These are phyloP conservation scores for Fopius arisanus DNA, from an alignment of 1,140 invertebrate genomes.

Conservation along the genomic window DNA sequence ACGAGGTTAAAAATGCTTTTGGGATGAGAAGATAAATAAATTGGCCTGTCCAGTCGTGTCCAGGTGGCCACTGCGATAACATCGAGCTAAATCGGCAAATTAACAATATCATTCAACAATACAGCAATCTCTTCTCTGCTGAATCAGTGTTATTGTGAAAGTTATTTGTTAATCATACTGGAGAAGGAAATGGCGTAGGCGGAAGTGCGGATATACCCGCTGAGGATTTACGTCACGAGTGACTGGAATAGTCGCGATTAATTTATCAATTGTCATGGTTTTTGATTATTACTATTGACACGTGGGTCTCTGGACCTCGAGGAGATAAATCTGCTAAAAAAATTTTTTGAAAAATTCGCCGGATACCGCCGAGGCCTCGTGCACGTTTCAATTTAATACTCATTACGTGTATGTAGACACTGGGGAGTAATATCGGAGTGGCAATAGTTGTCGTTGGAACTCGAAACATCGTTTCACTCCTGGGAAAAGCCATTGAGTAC, in stretches of 20 bases:
- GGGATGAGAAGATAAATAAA: background rate
- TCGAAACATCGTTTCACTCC: background rate
- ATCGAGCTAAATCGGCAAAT: background rate
- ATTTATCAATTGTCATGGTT: too few relatives aligned
- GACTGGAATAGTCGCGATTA: background rate
- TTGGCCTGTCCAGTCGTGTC: background rate
- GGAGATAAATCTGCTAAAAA: too few relatives aligned
- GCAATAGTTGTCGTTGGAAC: background rate
- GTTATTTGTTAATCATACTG: background rate
- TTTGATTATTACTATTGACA: too few relatives aligned
- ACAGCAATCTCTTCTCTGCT: background rate
- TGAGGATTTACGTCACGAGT: background rate
- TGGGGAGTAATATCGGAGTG: background rate
- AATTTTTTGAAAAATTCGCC: too few relatives aligned
- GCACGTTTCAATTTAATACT: slow-evolving; percentile 29
- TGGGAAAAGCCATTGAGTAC: background rate
- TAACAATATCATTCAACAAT: too few relatives aligned
- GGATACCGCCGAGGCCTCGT: background rate
- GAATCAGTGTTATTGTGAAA: background rate
- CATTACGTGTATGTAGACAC: slow-evolving; percentile 12
- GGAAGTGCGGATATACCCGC: background rate
- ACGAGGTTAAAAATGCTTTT: background rate
- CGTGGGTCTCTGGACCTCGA: too few relatives aligned
- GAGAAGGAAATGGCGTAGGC: slow-evolving; percentile 7
- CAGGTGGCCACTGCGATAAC: background rate